Conservation (phyloP, 2,888 invertebrate species). For the Latrodectus elegans region DNA sequence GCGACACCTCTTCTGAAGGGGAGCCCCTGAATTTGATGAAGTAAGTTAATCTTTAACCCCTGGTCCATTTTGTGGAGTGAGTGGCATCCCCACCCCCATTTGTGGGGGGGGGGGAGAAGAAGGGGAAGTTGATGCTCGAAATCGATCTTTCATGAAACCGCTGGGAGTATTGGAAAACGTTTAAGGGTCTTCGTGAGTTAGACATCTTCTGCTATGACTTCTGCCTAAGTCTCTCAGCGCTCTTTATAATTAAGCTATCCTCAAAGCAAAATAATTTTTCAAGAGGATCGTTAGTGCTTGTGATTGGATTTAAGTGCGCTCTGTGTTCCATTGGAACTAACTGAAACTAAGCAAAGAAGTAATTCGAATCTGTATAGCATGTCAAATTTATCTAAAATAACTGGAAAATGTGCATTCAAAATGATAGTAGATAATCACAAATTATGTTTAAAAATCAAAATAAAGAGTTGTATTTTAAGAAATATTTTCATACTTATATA, state of each 20-base stretch:
- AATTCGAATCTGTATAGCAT: no score
- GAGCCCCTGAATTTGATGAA: constrained; percentile 57
- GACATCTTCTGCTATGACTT: constrained; percentile 43
- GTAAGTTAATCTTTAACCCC: constrained; percentile 61
- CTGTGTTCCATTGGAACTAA: neutral
- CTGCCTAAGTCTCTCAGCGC: constrained; percentile 23
- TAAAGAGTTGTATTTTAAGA: no score
- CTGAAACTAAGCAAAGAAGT: no score
- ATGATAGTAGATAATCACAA: no score
- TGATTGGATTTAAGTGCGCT: neutral
- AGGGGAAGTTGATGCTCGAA: neutral
- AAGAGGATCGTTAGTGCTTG: constrained; percentile 5
- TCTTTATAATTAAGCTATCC: constrained; percentile 53
- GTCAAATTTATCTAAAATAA: no score
- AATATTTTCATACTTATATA: no score
- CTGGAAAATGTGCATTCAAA: no score
- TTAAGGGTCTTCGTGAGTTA: constrained; percentile 44
- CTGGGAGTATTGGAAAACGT: constrained; percentile 59
- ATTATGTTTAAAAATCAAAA: no score
- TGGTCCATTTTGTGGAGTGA: constrained; percentile 40
- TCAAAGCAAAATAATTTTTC: constrained; percentile 38
- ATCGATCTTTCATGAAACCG: constrained; percentile 16
- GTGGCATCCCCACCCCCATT: constrained; percentile 1
- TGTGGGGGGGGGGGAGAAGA: neutral
- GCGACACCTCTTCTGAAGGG: neutral